phyloP scores from a whole-genome alignment of 2,888 invertebrate species.

The Yponomeuta sedellus region DNA sequence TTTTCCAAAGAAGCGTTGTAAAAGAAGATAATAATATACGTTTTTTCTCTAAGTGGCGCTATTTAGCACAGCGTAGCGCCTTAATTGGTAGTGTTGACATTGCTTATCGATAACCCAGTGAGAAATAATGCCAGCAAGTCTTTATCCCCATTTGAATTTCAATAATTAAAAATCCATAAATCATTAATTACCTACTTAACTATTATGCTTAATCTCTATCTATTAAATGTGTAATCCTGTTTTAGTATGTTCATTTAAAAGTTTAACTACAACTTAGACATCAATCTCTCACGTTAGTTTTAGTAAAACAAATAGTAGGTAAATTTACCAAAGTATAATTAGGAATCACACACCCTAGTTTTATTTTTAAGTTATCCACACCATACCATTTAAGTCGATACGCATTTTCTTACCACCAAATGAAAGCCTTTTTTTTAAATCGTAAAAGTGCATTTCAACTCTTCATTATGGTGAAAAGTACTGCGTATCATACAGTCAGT shows the following conservation, averaged over 20 bases:
- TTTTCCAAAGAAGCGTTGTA: too few relatives aligned
- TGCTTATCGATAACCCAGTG: too few relatives aligned
- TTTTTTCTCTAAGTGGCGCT: too few relatives aligned
- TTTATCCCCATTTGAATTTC: not conserved
- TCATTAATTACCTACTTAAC: not conserved
- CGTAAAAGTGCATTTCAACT: not conserved
- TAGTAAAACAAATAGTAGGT: constrained; percentile 44
- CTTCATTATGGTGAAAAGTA: not conserved
- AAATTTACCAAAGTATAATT: constrained; percentile 74
- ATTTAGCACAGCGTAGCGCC: too few relatives aligned
- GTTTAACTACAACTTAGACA: constrained; percentile 4
- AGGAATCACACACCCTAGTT: constrained; percentile 60
- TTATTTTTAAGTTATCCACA: constrained; percentile 23
- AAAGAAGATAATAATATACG: too few relatives aligned
- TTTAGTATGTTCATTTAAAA: not conserved
- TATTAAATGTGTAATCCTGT: constrained; percentile 11
- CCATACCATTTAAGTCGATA: not conserved
- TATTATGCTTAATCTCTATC: not conserved
- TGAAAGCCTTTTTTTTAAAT: not conserved
- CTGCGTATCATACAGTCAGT: not conserved
- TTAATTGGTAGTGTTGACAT: too few relatives aligned
- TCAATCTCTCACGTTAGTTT: constrained; percentile 11
- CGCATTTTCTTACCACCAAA: not conserved
- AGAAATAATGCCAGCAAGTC: too few relatives aligned
- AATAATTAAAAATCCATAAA: not conserved